A percentile compares a stretch with the other conserved stretches of the same genome.
Evolutionary conservation across 1,140 invertebrate species (phyloP).

Genomic region (Camponotus vicinus): DNA sequence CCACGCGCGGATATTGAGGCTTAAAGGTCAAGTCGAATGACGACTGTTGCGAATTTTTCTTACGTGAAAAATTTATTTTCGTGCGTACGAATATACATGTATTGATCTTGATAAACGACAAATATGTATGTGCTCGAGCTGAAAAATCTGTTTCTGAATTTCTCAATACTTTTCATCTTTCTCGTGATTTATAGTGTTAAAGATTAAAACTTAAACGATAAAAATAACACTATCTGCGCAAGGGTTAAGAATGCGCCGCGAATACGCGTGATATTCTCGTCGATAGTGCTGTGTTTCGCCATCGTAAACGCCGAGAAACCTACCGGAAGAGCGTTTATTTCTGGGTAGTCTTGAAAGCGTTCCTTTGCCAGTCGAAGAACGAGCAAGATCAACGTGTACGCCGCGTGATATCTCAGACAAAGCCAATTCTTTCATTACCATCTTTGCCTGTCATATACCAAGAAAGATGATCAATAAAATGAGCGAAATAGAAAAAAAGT

Average conservation of each 20-base stretch:
- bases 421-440: background rate
- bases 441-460: background rate
- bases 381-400: conserved; percentile 57
- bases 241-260: conserved; percentile 19
- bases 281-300: conserved; percentile 47
- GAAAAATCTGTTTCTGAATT: background rate
- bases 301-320: conserved; percentile 58
- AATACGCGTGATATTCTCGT: conserved; percentile 60
- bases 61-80: background rate
- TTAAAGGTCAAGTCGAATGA: conserved; percentile 30
- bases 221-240: background rate
- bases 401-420: conserved; percentile 25
- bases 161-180: background rate
- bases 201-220: conserved; percentile 21
- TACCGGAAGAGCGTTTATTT: conserved; percentile 74
- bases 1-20: conserved; percentile 10
- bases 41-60: conserved; percentile 2
- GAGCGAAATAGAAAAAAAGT: background rate
- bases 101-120: background rate
- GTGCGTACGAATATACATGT: background rate
- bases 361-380: conserved; percentile 70
- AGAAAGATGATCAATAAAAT: background rate
- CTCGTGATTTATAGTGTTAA: background rate
- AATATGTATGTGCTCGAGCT: background rate
- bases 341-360: conserved; percentile 69